Evolutionary conservation across 2,113 vertebrate genomes (phyloP), one percentile per base, ranked within the genome.

Genomic region (Hydrochoerus hydrochaeris): DNA sequence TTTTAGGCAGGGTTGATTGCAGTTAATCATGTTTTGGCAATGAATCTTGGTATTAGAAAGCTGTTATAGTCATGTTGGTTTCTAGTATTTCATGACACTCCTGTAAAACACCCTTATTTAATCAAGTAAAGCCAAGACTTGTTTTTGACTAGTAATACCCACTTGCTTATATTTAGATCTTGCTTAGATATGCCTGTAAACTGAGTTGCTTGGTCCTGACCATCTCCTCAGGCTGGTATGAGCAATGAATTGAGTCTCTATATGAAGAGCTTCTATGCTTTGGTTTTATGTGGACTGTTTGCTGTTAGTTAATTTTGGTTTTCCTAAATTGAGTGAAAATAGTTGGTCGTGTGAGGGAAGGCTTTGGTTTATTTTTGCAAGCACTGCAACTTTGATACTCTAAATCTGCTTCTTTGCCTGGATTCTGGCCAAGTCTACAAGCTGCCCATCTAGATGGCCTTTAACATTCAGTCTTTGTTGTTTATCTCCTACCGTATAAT

Each of bases 11-110:
- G 94, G 30, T 46, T 83, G 96, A 95, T 98, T 78, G 86, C 95
- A 98, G 95, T 98, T 97, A 97, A 98, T 98, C 84, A 32, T 57
- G 62, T 92, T 97, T 98, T 98, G 98, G 98, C 98, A 97, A 12
- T 87, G 24, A 95, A 90, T 97, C 88, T 83, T 73, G 24, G 94
- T 85, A 93, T 96, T 95, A 97, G 95, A 97, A 98, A 98, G 89
- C 97, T 98, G 58, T 14, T 93, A 83, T 85, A 92, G 92, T 97
- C 91, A 28, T 71, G 69, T 93, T 86, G 96, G 98, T 90, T 97
- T 98, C 96, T 98, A 96, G 78, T 96, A 97, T 97, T 96, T 97
- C 95, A 63, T 71, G 92, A 83, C 65, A 22, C 60, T 95, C 97
- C 97, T 97, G 97, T 78, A 78, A 93, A 88, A 94, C 63, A 71